phyloP scores from a whole-genome alignment of 2,797 vertebrate species.

The Notolepis coatsorum region DNA sequence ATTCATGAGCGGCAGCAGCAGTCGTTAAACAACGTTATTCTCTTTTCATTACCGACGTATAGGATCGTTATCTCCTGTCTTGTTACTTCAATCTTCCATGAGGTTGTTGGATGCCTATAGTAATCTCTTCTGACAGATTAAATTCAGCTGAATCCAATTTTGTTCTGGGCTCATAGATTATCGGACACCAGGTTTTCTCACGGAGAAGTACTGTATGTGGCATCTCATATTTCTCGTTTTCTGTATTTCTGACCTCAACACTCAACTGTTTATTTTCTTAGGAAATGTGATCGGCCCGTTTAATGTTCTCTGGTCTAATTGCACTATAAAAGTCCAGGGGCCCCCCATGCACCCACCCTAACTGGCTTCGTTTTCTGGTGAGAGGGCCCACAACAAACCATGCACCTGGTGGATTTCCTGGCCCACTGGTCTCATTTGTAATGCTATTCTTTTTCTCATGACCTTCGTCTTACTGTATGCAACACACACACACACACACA shows the following conservation, averaged over 20 bases:
- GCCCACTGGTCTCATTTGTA: constrained; percentile 53
- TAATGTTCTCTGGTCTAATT: constrained; percentile 43
- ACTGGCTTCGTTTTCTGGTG: constrained; percentile 38
- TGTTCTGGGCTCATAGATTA: background rate
- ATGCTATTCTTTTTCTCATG: constrained; percentile 53
- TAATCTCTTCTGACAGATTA: background rate
- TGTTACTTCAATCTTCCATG: background rate
- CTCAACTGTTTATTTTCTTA: constrained; percentile 30
- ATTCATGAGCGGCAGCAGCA: constrained; percentile 40
- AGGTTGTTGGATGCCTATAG: background rate
- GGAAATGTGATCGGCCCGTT: constrained; percentile 14
- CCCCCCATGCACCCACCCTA: background rate
- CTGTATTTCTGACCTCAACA: constrained; percentile 33
- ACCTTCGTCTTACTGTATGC: constrained; percentile 37
- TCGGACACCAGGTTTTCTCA: too few relatives aligned
- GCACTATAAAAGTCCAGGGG: constrained; percentile 7
- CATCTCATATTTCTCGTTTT: constrained; percentile 4
- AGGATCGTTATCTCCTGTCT: constrained; percentile 1
- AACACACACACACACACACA: constrained; percentile 20
- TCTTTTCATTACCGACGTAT: constrained; percentile 1
- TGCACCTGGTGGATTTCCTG: constrained; percentile 62
- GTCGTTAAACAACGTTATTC: constrained; percentile 29
- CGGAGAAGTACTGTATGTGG: too few relatives aligned
- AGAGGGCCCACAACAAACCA: constrained; percentile 33
- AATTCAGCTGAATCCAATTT: background rate